Evolutionary conservation across 2,113 vertebrate genomes (phyloP).

Genomic region (Orycteropus afer): DNA sequence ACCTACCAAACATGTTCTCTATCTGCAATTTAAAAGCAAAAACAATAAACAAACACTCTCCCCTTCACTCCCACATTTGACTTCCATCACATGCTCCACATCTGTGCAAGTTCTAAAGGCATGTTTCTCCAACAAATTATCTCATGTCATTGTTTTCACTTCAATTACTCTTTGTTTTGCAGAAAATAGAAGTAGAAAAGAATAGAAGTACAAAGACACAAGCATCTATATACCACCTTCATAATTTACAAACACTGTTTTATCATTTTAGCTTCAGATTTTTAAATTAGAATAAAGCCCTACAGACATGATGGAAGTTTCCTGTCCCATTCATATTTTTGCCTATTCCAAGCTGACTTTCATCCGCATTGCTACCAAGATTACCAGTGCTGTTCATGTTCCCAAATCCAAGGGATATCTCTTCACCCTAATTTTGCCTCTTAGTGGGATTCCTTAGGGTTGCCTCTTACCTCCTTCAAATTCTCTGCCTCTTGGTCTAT

Average conservation of each 20-base stretch:
- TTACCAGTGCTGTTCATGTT: background rate
- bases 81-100: background rate
- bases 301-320: background rate
- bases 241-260: background rate
- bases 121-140: background rate
- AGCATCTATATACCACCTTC: background rate
- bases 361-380: background rate
- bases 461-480: background rate
- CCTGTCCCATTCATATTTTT: background rate
- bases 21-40: background rate
- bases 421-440: background rate
- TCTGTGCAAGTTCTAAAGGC: background rate
- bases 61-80: background rate
- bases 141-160: background rate
- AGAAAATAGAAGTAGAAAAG: background rate
- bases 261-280: background rate
- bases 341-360: background rate
- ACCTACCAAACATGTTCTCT: background rate
- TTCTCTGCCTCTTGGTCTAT: background rate
- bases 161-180: background rate
- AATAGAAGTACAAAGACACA: background rate
- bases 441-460: background rate
- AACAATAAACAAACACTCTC: background rate
- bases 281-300: background rate
- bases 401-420: background rate